phyloP scores from a whole-genome alignment of 2,113 vertebrate genomes.

The Leptobrachium ailaonicum region DNA sequence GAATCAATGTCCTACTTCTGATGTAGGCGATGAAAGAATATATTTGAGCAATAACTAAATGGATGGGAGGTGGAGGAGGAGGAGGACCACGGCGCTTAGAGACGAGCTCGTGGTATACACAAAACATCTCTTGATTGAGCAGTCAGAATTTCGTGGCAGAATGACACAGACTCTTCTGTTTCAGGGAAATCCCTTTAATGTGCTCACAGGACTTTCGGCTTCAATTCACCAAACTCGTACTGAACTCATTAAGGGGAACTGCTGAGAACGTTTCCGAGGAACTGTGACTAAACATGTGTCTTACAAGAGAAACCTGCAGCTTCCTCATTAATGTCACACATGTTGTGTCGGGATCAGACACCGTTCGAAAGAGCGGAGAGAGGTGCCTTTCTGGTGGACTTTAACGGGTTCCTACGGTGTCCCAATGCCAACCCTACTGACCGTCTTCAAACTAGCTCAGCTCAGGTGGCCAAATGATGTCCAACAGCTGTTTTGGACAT shows the following conservation, averaged over 20 bases:
- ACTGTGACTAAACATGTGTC: conserved; percentile 28
- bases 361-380: not conserved
- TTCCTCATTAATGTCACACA: conserved; percentile 4
- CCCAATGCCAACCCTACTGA: no score
- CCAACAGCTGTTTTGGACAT: no score
- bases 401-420: no score
- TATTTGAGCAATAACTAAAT: no score
- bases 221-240: not conserved
- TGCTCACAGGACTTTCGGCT: conserved; percentile 2
- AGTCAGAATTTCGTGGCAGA: not conserved
- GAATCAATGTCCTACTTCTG: no score
- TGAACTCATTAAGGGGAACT: conserved; percentile 19
- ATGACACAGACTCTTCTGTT: not conserved
- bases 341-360: not conserved
- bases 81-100: no score
- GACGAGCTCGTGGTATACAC: no score
- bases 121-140: no score
- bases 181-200: conserved; percentile 21
- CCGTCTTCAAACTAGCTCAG: no score
- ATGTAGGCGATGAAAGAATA: no score
- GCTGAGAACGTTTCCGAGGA: conserved; percentile 1
- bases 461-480: no score
- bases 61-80: no score
- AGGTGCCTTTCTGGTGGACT: not conserved
- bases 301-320: not conserved